phyloP scores from a whole-genome alignment of 2,888 invertebrate species.

The Coronaproctus castanopsis region DNA sequence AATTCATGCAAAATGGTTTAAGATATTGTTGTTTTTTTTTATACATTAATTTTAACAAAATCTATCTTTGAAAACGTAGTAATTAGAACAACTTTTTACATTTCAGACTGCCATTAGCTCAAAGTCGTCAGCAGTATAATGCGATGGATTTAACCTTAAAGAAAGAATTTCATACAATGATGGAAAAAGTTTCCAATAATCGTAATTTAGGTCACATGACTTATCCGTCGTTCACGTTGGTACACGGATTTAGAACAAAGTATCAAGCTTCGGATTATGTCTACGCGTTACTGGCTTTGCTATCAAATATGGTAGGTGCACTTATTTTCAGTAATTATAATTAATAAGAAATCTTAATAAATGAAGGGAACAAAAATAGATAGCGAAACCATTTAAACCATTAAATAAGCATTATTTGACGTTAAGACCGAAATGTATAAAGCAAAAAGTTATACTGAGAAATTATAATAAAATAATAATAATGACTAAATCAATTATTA shows the following conservation, averaged over 20 bases:
- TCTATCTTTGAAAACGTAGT: too few species aligned
- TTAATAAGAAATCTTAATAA: neutral
- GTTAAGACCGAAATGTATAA: too few species aligned
- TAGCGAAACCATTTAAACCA: too few species aligned
- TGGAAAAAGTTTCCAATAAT: slow-evolving; percentile 41
- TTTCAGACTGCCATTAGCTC: slow-evolving; percentile 61
- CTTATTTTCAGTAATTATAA: neutral
- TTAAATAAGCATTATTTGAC: too few species aligned
- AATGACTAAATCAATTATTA: too few species aligned
- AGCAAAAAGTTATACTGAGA: too few species aligned
- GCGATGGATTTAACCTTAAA: slow-evolving; percentile 75
- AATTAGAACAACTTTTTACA: too few species aligned
- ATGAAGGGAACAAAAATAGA: too few species aligned
- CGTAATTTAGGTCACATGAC: slow-evolving; percentile 49
- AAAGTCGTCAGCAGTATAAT: slow-evolving; percentile 63
- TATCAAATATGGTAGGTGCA: slow-evolving; percentile 44
- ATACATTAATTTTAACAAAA: too few species aligned
- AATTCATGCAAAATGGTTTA: too few species aligned
- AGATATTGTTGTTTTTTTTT: too few species aligned
- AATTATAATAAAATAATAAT: too few species aligned
- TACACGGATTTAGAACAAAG: slow-evolving; percentile 59
- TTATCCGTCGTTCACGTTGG: slow-evolving; percentile 57
- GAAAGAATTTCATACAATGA: slow-evolving; percentile 46
- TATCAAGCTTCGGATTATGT: slow-evolving; percentile 68
- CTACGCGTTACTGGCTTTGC: slow-evolving; percentile 52